These are phyloP conservation scores for Papilio dardanus DNA, from an alignment of 1,140 invertebrate species.

Conservation along the genomic window DNA sequence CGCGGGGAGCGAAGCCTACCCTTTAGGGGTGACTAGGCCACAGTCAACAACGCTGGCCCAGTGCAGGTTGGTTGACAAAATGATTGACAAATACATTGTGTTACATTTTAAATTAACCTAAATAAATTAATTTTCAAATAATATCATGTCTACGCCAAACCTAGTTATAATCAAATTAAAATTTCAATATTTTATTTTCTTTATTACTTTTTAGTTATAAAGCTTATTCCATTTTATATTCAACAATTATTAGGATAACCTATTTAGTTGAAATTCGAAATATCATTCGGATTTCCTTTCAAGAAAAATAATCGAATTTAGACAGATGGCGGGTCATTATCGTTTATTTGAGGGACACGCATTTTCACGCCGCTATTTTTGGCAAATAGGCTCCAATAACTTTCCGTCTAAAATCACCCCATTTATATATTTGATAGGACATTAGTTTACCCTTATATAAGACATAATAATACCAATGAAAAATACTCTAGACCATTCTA, in stretches of 20 bases:
- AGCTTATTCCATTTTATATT: slow-evolving; percentile 41
- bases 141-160: no score
- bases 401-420: slow-evolving; percentile 17
- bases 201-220: no score
- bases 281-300: neutral
- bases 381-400: slow-evolving; percentile 24
- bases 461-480: neutral
- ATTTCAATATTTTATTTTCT: no score
- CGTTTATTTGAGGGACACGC: slow-evolving; percentile 26
- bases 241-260: slow-evolving; percentile 1
- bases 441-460: slow-evolving; percentile 23
- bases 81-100: no score
- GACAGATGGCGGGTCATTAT: slow-evolving; percentile 32
- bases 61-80: no score
- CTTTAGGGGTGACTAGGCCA: no score
- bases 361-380: slow-evolving; percentile 33
- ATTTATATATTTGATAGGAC: slow-evolving; percentile 15
- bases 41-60: no score
- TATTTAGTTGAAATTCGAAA: slow-evolving; percentile 17
- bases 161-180: no score
- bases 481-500: neutral
- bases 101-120: no score
- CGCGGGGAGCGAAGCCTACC: no score
- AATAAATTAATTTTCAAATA: no score
- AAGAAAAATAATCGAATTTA: slow-evolving; percentile 31